Percentiles rank a stretch among this genome's conserved stretches.
phyloP scores from a whole-genome alignment of 2,113 vertebrate genomes.

The Bufo gargarizans region DNA sequence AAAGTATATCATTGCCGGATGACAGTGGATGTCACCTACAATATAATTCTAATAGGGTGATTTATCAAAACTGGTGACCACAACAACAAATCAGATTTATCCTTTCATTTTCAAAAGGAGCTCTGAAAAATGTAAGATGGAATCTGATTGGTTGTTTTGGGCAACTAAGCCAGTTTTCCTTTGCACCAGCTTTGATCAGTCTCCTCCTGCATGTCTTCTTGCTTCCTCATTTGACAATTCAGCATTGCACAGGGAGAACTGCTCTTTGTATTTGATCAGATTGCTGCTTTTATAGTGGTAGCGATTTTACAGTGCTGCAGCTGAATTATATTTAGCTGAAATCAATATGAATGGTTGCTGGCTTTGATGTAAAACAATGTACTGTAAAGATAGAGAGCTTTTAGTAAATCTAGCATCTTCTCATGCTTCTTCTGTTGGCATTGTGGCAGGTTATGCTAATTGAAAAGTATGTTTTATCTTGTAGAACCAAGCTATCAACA shows the following conservation, averaged over 20 bases:
- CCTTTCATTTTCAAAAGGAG: too few relatives aligned
- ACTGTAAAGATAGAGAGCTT: conserved; percentile 57
- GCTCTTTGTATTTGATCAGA: neutral
- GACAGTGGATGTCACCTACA: neutral
- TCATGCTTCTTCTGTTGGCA: conserved; percentile 57
- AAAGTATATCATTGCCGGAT: neutral
- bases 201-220: neutral
- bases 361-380: conserved; percentile 54
- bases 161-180: too few relatives aligned
- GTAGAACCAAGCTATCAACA: conserved; percentile 58
- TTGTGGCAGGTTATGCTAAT: conserved; percentile 58
- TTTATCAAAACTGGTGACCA: too few relatives aligned
- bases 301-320: conserved; percentile 17
- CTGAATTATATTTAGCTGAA: conserved; percentile 50
- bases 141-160: too few relatives aligned
- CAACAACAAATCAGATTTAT: too few relatives aligned
- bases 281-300: conserved; percentile 19
- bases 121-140: too few relatives aligned
- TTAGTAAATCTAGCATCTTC: conserved; percentile 57
- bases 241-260: neutral
- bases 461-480: conserved; percentile 60
- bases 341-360: conserved; percentile 44
- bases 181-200: too few relatives aligned
- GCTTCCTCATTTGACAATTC: conserved; percentile 3
- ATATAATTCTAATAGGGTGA: neutral